phyloP scores from a whole-genome alignment of 1,140 invertebrate genomes.

The Drosophila eugracilis region DNA sequence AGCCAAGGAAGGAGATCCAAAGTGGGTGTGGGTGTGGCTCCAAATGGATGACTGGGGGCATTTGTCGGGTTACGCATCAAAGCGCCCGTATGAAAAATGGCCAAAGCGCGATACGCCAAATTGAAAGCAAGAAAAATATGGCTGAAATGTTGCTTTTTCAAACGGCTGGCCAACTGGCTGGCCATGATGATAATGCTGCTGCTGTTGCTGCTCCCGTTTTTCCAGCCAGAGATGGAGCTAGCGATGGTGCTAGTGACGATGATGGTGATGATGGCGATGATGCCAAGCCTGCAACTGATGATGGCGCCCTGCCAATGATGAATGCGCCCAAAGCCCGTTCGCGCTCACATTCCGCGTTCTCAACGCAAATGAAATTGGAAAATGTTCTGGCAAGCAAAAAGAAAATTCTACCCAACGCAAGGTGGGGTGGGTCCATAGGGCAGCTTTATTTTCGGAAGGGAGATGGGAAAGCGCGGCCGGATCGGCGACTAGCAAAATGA shows the following conservation, averaged over 20 bases:
- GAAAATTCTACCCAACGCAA: slow-evolving; percentile 59
- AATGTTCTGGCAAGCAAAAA: slow-evolving; percentile 76
- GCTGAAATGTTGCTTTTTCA: slow-evolving; percentile 82
- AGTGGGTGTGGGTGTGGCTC: no score
- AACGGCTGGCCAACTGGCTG: slow-evolving; percentile 65
- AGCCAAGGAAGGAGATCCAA: neutral
- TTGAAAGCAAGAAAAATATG: slow-evolving; percentile 82
- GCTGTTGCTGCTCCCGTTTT: neutral
- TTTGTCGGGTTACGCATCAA: slow-evolving; percentile 74
- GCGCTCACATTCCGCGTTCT: slow-evolving; percentile 73
- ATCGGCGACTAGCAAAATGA: slow-evolving; percentile 67
- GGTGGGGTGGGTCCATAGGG: neutral
- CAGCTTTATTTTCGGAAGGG: neutral
- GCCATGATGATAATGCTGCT: slow-evolving; percentile 20
- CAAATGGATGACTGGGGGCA: slow-evolving; percentile 18
- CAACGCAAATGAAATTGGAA: slow-evolving; percentile 82
- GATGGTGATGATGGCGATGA: slow-evolving; percentile 45
- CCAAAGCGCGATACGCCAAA: slow-evolving; percentile 76
- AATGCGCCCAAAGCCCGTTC: slow-evolving; percentile 62
- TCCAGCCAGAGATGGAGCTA: neutral
- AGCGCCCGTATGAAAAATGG: slow-evolving; percentile 79
- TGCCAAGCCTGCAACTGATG: slow-evolving; percentile 37
- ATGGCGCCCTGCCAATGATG: slow-evolving; percentile 67
- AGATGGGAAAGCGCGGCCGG: slow-evolving; percentile 21
- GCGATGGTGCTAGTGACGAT: slow-evolving; percentile 22